These are phyloP conservation scores for Gortyna flavago DNA, from an alignment of 2,888 invertebrate species.

Conservation along the genomic window DNA sequence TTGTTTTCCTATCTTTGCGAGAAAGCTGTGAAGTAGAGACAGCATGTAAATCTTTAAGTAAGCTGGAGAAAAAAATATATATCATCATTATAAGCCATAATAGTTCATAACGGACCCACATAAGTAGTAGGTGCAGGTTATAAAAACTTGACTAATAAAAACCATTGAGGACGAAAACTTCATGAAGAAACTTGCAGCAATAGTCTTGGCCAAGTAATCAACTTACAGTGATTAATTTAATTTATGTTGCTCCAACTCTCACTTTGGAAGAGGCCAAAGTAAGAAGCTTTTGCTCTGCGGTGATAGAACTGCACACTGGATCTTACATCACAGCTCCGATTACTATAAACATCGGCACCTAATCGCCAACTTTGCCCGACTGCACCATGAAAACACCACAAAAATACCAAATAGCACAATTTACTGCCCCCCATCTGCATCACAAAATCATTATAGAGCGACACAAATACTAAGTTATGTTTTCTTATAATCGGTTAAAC, in stretches of 20 bases:
- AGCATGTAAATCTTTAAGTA: background rate
- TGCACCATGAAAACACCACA: slow-evolving; percentile 27
- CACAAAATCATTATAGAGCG: slow-evolving; percentile 51
- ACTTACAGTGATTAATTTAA: background rate
- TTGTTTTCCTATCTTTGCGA: no score
- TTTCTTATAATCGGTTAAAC: slow-evolving; percentile 10
- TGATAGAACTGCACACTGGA: background rate
- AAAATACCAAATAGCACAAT: slow-evolving; percentile 45
- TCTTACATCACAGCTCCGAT: slow-evolving; percentile 6
- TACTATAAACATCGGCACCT: slow-evolving; percentile 10
- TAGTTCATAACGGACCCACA: background rate
- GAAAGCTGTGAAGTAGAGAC: no score
- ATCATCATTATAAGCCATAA: background rate
- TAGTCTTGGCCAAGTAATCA: background rate
- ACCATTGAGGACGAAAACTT: no score
- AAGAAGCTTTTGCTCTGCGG: background rate
- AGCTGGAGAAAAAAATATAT: no score
- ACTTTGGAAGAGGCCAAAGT: background rate
- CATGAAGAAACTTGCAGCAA: background rate
- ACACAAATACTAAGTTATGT: slow-evolving; percentile 54
- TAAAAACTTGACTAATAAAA: no score
- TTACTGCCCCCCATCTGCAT: slow-evolving; percentile 53
- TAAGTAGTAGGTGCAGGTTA: no score
- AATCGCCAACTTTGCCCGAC: slow-evolving; percentile 10
- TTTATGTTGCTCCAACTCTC: background rate